Evolutionary conservation across 2,888 invertebrate genomes (phyloP).

Genomic region (Tetranychus truncatus): DNA sequence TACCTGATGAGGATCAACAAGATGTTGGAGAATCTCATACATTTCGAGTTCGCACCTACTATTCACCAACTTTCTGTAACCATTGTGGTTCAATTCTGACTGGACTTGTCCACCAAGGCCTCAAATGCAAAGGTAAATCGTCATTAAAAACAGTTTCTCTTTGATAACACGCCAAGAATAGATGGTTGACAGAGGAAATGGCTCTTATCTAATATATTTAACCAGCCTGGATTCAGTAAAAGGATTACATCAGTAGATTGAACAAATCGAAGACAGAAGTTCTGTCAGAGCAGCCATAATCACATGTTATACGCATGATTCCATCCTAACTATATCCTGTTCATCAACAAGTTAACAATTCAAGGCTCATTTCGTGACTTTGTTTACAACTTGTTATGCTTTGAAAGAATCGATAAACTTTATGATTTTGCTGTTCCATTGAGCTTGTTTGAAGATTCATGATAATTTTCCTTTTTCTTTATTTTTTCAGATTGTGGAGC

Average conservation of each 20-base stretch:
- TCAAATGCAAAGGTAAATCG: neutral
- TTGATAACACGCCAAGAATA: neutral
- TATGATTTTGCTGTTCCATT: neutral
- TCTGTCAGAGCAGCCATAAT: too few relatives aligned
- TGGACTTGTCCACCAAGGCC: constrained; percentile 2
- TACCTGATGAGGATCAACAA: neutral
- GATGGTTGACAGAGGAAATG: neutral
- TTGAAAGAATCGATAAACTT: neutral
- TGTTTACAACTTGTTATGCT: too few relatives aligned
- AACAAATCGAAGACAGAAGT: too few relatives aligned
- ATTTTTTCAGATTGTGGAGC: neutral
- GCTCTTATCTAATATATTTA: neutral
- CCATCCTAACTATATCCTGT: too few relatives aligned
- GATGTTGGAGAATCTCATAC: neutral
- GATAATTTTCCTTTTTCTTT: neutral
- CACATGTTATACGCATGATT: too few relatives aligned
- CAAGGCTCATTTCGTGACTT: too few relatives aligned
- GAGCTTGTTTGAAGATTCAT: neutral
- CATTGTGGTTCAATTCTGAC: constrained; percentile 8
- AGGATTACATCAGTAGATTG: too few relatives aligned
- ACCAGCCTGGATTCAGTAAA: too few relatives aligned
- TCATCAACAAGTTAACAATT: too few relatives aligned
- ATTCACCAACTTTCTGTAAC: neutral
- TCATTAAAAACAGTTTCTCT: neutral
- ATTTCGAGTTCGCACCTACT: neutral